phyloP scores from a whole-genome alignment of 2,797 vertebrate genomes.

The Bradypus variegatus region DNA sequence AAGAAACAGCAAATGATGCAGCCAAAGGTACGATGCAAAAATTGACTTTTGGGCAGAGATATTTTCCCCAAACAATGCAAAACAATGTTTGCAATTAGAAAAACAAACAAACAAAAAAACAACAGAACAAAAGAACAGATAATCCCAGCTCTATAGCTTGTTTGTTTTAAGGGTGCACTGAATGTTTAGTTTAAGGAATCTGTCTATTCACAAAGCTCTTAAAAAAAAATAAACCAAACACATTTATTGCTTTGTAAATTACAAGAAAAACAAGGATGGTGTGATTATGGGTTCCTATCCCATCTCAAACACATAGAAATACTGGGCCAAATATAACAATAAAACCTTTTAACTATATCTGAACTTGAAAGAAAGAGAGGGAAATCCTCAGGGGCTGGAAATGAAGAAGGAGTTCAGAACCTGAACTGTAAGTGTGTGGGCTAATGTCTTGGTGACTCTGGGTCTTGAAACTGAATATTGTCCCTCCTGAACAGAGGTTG shows the following conservation, averaged over 20 bases:
- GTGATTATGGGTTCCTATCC: neutral
- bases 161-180: neutral
- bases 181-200: slow-evolving; percentile 1
- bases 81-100: neutral
- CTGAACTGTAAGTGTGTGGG: neutral
- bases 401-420: neutral
- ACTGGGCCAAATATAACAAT: neutral
- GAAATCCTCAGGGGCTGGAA: neutral
- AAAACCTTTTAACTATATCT: neutral
- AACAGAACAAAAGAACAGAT: neutral
- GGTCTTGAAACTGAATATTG: neutral
- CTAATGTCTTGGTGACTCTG: neutral
- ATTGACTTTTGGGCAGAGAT: neutral
- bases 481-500: neutral
- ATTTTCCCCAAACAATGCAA: slow-evolving; percentile 20
- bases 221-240: neutral
- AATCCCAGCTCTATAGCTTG: neutral
- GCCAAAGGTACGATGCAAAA: neutral
- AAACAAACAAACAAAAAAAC: too few relatives aligned
- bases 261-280: neutral
- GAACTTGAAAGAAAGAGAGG: neutral
- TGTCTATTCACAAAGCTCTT: slow-evolving; percentile 9
- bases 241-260: slow-evolving; percentile 18
- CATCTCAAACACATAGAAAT: neutral
- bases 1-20: slow-evolving; percentile 38